phyloP scores from a whole-genome alignment of 1,140 invertebrate genomes.

The Sycophila sp. region DNA sequence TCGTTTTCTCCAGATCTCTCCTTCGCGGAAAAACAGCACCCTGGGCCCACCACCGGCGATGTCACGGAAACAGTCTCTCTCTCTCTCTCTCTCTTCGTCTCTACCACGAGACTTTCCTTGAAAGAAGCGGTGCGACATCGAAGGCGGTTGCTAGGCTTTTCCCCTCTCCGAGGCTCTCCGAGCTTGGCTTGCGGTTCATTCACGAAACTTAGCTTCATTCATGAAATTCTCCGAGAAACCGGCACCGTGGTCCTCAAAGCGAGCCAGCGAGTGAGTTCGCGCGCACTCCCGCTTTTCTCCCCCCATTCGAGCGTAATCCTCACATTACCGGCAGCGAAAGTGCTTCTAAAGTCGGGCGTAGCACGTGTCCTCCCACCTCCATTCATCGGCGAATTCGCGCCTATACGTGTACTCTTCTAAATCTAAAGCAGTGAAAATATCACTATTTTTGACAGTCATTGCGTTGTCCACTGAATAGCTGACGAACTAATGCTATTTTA shows the following conservation, averaged over 20 bases:
- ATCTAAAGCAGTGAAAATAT: too few species aligned
- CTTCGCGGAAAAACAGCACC: constrained; percentile 1
- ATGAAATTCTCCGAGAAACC: constrained; percentile 4
- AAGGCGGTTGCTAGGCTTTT: neutral
- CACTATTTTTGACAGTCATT: too few species aligned
- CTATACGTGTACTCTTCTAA: neutral
- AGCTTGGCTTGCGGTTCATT: too few species aligned
- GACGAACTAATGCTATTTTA: too few species aligned
- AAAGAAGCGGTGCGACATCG: neutral
- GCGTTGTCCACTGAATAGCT: neutral
- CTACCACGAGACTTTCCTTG: neutral
- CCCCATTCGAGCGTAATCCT: neutral
- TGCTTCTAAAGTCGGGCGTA: neutral
- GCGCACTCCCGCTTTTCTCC: neutral
- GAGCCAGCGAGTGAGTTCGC: neutral
- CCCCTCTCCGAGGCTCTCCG: neutral
- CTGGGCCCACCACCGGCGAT: neutral
- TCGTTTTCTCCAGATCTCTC: neutral
- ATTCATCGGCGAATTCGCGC: neutral
- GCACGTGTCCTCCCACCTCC: neutral
- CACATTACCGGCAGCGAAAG: neutral
- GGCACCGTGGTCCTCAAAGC: neutral
- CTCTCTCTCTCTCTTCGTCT: neutral
- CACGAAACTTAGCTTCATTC: constrained; percentile 15
- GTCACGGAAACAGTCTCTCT: neutral